A percentile compares a stretch with the other conserved stretches of the same genome.
phyloP scores from a whole-genome alignment of 30 jellyfish, hydroid and myxozoan genomes.

The Hydractinia symbiolongicarpus region DNA sequence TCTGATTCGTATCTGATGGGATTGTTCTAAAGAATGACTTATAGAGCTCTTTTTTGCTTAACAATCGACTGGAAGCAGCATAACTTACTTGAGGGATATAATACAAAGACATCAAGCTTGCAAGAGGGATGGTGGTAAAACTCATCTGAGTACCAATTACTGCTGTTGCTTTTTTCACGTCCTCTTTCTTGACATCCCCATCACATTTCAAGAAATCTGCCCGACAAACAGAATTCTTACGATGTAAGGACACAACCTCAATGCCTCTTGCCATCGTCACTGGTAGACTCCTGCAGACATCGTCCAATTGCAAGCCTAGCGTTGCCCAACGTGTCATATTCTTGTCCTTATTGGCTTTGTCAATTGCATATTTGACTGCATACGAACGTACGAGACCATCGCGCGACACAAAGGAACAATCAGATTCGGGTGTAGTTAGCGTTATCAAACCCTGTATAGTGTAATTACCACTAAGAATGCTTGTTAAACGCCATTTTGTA shows the following conservation, averaged over 20 bases:
- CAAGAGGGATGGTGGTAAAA: constrained; percentile 73
- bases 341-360: constrained; percentile 21
- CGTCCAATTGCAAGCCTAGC: constrained; percentile 77
- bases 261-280: constrained; percentile 82
- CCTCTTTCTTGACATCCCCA: constrained; percentile 23
- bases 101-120: constrained; percentile 68
- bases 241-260: constrained; percentile 76
- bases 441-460: constrained; percentile 65
- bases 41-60: constrained; percentile 58
- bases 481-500: constrained; percentile 19
- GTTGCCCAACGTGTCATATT: not conserved
- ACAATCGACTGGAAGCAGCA: constrained; percentile 83
- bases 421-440: constrained; percentile 27
- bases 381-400: constrained; percentile 48
- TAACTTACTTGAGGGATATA: constrained; percentile 74
- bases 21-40: constrained; percentile 84
- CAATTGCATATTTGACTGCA: constrained; percentile 66
- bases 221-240: constrained; percentile 82
- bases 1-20: constrained; percentile 83
- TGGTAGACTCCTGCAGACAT: constrained; percentile 62
- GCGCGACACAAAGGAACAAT: constrained; percentile 26
- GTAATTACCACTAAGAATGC: constrained; percentile 46
- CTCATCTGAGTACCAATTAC: constrained; percentile 78
- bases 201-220: constrained; percentile 65
- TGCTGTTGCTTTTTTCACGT: constrained; percentile 35